Base-by-base conservation (phyloP, 2,797 vertebrate genomes). In the Cheracebus regulus region DNA sequence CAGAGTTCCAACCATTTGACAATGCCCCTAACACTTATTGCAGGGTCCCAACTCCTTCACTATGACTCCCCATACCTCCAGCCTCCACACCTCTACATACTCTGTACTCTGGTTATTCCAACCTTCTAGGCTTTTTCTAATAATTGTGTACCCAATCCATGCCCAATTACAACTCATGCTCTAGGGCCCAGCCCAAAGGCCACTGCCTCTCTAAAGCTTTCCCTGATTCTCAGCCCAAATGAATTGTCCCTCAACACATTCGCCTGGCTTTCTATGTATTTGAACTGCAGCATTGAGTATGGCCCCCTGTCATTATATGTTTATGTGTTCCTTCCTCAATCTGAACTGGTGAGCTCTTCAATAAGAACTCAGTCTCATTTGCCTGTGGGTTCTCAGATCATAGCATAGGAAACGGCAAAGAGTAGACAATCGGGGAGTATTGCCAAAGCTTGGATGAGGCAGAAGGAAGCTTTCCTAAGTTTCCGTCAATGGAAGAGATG, bases 111-210 rank as follows among this genome's bases (percentile, higher is more conserved):
- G 39, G 26, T 61, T 15, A 87, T 20, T 90, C 7, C n/a, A 92
- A 93, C 24, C 64, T 85, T 86, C 84, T 80, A 46, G 26, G 14
- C 87, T 83, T 78, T 88, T 88, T 61, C 33, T n/a, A 88, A 95
- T 50, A 30, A 67, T 78, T 70, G 28, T 83, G 75, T 48, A 95
- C 30, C 24, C 46, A 83, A 67, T 86, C 41, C 9, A 7, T 20
- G 15, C 61, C 57, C 64, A 93, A 88, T 73, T 81, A 75, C 13
- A 86, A 81, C 11, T 85, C 92, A 55, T 57, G 22, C n/a, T 79
- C 79, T 70, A 94, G 57, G 46, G 57, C 20, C 93, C 78, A 90
- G 26, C 8, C 26, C 92, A 97, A 81, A 85, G 10, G 55, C 39
- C 12, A 58, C 28, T 10, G 70, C 41, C 44, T 73, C 70, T 94